A percentile compares a stretch with the other conserved stretches of the same genome.
Evolutionary conservation across 2,888 invertebrate species (phyloP).

Genomic region (Mesodorylaimus sp.): DNA sequence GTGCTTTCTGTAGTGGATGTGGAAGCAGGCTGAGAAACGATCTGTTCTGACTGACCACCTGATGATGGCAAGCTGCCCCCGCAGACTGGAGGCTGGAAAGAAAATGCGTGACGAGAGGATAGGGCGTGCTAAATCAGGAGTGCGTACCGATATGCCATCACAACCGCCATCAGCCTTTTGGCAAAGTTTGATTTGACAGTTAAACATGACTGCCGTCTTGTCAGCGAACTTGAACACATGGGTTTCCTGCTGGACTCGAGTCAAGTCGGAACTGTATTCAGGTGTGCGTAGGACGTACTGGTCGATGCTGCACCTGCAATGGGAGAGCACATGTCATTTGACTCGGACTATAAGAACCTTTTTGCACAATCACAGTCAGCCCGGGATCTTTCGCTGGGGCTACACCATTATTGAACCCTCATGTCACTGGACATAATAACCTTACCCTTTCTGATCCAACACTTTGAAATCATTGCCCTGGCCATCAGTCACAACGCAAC

Average conservation of each 20-base stretch:
- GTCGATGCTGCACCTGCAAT: constrained; percentile 10
- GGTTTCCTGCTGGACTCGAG: constrained; percentile 6
- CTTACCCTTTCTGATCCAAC: constrained; percentile 11
- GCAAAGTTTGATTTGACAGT: constrained; percentile 11
- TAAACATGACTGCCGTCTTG: constrained; percentile 6
- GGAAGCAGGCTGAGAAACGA: too few relatives aligned
- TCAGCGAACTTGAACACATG: constrained; percentile 13
- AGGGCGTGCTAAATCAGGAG: too few relatives aligned
- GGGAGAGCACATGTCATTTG: neutral
- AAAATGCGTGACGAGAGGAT: neutral
- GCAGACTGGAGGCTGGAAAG: neutral
- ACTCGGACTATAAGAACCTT: too few relatives aligned
- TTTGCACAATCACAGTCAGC: neutral
- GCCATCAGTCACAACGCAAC: constrained; percentile 10
- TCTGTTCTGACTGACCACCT: too few relatives aligned
- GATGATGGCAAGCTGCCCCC: too few relatives aligned
- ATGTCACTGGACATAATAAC: neutral
- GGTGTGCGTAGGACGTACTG: constrained; percentile 8
- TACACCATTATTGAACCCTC: neutral
- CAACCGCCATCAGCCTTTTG: constrained; percentile 2
- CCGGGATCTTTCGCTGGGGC: neutral
- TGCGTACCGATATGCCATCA: constrained; percentile 9
- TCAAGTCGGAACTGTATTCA: constrained; percentile 6
- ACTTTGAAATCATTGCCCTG: constrained; percentile 6
- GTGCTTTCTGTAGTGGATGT: too few relatives aligned